phyloP scores from a whole-genome alignment of 2,113 vertebrate species.

The Siniperca chuatsi region DNA sequence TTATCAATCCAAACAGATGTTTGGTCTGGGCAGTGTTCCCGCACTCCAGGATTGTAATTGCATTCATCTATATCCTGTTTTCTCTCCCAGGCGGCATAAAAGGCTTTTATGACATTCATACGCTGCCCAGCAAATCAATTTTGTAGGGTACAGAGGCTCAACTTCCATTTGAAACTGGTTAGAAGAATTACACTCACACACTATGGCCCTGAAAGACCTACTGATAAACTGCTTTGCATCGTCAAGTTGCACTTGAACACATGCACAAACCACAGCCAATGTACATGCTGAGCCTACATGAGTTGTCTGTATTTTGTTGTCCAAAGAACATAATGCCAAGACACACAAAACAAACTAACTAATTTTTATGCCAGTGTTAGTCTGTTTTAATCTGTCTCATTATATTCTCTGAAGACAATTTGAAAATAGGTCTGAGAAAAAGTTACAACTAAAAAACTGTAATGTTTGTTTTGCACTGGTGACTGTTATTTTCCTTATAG shows the following conservation, averaged over 20 bases:
- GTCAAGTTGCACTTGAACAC: not conserved
- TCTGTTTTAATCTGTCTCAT: not conserved
- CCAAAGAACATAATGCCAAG: not conserved
- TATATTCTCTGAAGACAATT: not conserved
- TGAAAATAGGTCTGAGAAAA: not conserved
- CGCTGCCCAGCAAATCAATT: constrained; percentile 58
- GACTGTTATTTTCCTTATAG: not conserved
- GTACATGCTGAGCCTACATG: not conserved
- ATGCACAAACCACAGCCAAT: not conserved
- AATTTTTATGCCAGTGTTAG: not conserved
- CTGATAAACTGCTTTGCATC: not conserved
- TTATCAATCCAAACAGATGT: constrained; percentile 25
- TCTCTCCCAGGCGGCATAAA: constrained; percentile 38
- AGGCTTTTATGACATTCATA: constrained; percentile 60
- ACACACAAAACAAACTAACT: not conserved
- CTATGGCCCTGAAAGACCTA: not conserved
- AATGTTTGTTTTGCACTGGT: not conserved
- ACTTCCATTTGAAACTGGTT: constrained; percentile 59
- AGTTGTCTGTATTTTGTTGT: not conserved
- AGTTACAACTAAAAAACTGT: not conserved
- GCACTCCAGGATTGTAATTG: constrained; percentile 47
- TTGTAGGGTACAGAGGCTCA: constrained; percentile 44
- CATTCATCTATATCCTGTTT: constrained; percentile 69
- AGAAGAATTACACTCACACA: constrained; percentile 12
- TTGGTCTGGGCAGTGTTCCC: constrained; percentile 19